Percentiles rank a stretch among this genome's conserved stretches.
These are phyloP conservation scores for Setophaga coronata DNA, from an alignment of 2,113 vertebrate species.

Conservation along the genomic window DNA sequence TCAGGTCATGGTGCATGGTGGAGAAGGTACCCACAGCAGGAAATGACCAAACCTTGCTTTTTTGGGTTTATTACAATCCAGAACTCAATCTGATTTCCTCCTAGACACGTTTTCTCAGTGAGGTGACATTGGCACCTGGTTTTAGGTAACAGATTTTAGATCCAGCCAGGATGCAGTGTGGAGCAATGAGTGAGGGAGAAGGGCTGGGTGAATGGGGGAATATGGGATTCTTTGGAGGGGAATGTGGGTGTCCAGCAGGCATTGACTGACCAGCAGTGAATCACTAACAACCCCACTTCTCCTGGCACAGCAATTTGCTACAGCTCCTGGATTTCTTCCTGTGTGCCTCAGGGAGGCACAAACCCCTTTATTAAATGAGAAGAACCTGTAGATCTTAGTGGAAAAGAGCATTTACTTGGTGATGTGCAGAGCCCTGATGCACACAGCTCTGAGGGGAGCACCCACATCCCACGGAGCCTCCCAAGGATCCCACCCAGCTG, in stretches of 20 bases:
- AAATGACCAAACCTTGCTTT: background rate
- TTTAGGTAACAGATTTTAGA: background rate
- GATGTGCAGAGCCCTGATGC: background rate
- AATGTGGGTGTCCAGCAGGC: background rate
- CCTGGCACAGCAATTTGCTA: background rate
- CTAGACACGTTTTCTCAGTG: fast-evolving
- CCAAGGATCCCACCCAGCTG: fast-evolving
- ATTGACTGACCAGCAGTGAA: background rate
- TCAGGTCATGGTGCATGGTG: no score
- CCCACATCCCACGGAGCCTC: background rate
- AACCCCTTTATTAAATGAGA: background rate
- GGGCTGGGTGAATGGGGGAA: background rate
- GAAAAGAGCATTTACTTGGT: background rate
- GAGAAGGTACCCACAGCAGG: background rate
- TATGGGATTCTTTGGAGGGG: fast-evolving
- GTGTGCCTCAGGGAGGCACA: background rate
- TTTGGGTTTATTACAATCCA: background rate
- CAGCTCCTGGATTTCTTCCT: background rate
- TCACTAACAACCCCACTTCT: background rate
- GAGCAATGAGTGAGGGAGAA: background rate
- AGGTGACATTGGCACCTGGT: background rate
- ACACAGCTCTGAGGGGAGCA: background rate
- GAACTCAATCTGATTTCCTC: background rate
- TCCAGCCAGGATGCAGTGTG: background rate
- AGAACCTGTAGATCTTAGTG: fast-evolving